These are phyloP conservation scores for Andrena marginata DNA, from an alignment of 2,888 invertebrate genomes.

Conservation along the genomic window DNA sequence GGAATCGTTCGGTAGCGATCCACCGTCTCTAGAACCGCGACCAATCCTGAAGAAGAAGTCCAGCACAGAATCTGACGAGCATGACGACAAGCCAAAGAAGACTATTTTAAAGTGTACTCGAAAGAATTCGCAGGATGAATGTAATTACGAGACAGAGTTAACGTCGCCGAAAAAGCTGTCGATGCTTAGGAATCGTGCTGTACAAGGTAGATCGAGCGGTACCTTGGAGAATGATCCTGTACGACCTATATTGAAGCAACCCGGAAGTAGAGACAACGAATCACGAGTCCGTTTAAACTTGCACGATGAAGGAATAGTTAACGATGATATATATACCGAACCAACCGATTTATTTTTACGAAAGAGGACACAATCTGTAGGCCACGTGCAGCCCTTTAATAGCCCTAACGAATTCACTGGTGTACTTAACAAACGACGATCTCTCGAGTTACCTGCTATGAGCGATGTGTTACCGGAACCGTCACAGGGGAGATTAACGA, in stretches of 20 bases:
- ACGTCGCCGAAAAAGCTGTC: conserved; percentile 87
- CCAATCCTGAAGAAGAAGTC: conserved; percentile 96
- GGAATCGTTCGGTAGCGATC: conserved; percentile 85
- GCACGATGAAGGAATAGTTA: conserved; percentile 84
- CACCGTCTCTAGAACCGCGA: conserved; percentile 82
- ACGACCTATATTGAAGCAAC: conserved; percentile 89
- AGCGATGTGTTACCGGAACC: conserved; percentile 60
- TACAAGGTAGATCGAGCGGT: conserved; percentile 87
- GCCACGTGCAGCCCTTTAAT: conserved; percentile 76
- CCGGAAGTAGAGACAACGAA: conserved; percentile 87
- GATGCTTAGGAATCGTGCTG: conserved; percentile 86
- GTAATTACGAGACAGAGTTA: conserved; percentile 87
- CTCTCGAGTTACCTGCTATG: conserved; percentile 72
- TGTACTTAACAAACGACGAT: conserved; percentile 68
- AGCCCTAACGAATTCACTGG: conserved; percentile 67
- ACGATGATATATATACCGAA: conserved; percentile 86
- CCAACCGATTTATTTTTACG: conserved; percentile 83
- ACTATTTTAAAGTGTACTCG: conserved; percentile 92
- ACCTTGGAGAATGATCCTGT: conserved; percentile 86
- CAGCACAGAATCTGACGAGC: conserved; percentile 90
- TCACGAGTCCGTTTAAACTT: conserved; percentile 89
- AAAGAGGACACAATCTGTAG: conserved; percentile 81
- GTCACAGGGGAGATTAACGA: conserved; percentile 35
- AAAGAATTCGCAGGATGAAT: conserved; percentile 89
- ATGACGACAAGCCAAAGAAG: conserved; percentile 90